Evolutionary conservation across 2,113 vertebrate species (phyloP).

Genomic region (Cyrtonyx montezumae): DNA sequence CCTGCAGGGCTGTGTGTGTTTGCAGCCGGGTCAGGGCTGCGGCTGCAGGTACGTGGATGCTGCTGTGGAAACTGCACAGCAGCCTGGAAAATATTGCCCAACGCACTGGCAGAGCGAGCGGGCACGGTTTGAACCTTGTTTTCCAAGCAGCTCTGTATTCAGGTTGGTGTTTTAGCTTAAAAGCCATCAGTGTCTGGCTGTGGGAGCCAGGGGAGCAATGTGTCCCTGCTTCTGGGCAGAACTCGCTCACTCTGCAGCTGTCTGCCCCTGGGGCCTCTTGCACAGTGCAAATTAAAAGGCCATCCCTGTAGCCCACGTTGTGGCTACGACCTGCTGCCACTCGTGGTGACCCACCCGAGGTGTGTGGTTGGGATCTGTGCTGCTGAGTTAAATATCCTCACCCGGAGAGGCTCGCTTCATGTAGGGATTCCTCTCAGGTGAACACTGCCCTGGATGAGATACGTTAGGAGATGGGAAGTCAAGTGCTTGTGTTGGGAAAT

Average conservation of each 20-base stretch:
- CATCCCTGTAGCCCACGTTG: fast-evolving
- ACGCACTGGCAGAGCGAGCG: fast-evolving
- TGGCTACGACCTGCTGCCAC: neutral
- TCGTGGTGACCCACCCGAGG: neutral
- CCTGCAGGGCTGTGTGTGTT: fast-evolving
- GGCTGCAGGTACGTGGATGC: neutral
- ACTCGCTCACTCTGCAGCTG: neutral
- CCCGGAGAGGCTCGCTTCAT: neutral
- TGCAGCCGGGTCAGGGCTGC: fast-evolving
- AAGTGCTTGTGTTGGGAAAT: neutral
- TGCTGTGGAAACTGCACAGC: neutral
- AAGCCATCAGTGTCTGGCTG: neutral
- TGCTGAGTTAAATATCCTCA: neutral
- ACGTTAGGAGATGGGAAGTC: neutral
- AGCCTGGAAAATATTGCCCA: neutral
- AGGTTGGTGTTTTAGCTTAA: fast-evolving
- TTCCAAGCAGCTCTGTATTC: neutral
- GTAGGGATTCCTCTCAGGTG: neutral
- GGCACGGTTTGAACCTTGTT: neutral
- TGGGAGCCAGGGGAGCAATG: neutral
- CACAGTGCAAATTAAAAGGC: conserved; percentile 13
- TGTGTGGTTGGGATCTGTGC: neutral
- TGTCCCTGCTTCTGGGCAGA: neutral
- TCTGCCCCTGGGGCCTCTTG: neutral
- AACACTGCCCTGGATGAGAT: neutral